These are phyloP conservation scores for Scomber colias DNA, from an alignment of 2,113 vertebrate genomes.

Conservation along the genomic window DNA sequence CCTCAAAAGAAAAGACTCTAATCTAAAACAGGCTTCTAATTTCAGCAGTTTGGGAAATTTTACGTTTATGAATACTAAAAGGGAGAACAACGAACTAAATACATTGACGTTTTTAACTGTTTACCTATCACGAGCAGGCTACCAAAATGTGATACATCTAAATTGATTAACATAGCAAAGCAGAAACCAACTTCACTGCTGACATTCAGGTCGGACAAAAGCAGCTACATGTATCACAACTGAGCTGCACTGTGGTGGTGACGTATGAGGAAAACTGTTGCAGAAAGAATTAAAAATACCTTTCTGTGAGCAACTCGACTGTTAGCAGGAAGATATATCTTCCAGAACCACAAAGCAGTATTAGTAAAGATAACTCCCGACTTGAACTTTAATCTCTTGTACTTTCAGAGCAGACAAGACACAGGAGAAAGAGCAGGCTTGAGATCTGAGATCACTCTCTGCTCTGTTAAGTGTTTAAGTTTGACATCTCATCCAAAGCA, in stretches of 20 bases:
- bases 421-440: neutral
- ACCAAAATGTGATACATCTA: neutral
- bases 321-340: neutral
- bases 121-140: neutral
- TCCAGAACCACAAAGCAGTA: slow-evolving; percentile 15
- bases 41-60: neutral
- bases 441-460: slow-evolving; percentile 9
- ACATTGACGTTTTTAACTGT: neutral
- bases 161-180: slow-evolving; percentile 21
- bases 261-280: neutral
- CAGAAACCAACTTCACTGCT: neutral
- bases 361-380: slow-evolving; percentile 22
- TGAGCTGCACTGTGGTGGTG: neutral
- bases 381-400: slow-evolving; percentile 53
- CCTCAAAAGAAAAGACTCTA: neutral
- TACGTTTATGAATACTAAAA: neutral
- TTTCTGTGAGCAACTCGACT: too few species aligned
- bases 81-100: neutral
- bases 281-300: neutral
- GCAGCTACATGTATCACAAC: neutral
- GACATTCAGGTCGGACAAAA: neutral
- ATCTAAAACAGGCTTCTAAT: neutral
- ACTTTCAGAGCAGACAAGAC: neutral
- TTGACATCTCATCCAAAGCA: neutral
- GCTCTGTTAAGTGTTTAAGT: neutral